Evolutionary conservation across 92 coral and sea anemone species (phyloP).

Genomic region (Zoanthus solanderi): DNA sequence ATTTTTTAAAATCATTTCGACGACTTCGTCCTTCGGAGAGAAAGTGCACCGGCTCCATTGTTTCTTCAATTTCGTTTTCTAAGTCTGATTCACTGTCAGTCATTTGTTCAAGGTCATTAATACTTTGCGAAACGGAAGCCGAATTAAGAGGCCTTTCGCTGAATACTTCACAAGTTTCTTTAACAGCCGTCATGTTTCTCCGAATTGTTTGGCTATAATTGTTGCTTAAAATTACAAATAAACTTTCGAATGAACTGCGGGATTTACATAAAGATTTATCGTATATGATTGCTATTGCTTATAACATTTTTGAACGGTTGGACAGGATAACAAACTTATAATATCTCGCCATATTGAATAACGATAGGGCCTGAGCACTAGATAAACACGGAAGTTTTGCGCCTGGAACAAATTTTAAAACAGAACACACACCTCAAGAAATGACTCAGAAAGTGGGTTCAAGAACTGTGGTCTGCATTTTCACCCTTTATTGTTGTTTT

Average conservation of each 20-base stretch:
- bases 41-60: constrained; percentile 69
- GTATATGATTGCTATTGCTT: not conserved
- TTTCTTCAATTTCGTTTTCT: constrained; percentile 33
- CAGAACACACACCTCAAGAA: too few relatives aligned
- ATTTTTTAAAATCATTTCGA: constrained; percentile 32
- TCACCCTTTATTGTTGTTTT: constrained; percentile 2
- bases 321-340: not conserved
- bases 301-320: not conserved
- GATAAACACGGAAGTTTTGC: constrained; percentile 23
- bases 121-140: not conserved
- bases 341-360: constrained; percentile 49
- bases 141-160: too few relatives aligned
- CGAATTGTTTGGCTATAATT: not conserved
- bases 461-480: not conserved
- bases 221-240: not conserved
- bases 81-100: constrained; percentile 19
- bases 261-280: not conserved
- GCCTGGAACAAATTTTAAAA: constrained; percentile 8
- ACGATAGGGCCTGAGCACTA: constrained; percentile 1
- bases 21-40: constrained; percentile 78
- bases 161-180: constrained; percentile 9
- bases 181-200: not conserved
- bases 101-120: not conserved
- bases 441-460: not conserved
- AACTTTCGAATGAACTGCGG: not conserved